phyloP scores from a whole-genome alignment of 2,797 vertebrate genomes.

The Ispidina lecontei region DNA sequence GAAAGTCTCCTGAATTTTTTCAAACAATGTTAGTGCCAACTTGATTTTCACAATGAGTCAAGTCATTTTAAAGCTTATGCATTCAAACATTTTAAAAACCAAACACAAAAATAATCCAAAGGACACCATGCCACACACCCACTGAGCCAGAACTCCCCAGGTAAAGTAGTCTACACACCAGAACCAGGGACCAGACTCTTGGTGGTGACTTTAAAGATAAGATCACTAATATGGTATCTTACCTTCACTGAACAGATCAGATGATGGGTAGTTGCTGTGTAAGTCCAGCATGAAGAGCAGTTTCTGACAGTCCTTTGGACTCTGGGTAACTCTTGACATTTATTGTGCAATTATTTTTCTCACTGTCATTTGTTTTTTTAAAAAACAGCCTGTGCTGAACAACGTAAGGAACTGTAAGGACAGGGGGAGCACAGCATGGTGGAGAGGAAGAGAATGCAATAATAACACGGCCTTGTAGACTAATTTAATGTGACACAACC shows the following conservation, averaged over 20 bases:
- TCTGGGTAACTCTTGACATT: conserved; percentile 16
- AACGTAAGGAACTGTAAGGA: not conserved
- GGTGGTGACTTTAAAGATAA: conserved; percentile 1
- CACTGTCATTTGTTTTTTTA: not conserved
- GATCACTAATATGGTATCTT: not conserved
- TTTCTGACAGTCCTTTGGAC: not conserved
- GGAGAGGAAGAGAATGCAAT: not conserved
- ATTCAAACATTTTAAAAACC: conserved; percentile 39
- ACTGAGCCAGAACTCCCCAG: conserved; percentile 24
- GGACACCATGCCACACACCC: not conserved
- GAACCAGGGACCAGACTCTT: not conserved
- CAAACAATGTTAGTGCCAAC: conserved; percentile 49
- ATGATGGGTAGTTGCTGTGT: conserved; percentile 15
- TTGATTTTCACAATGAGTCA: conserved; percentile 35
- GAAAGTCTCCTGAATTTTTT: conserved; percentile 57
- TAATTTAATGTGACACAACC: conserved; percentile 31
- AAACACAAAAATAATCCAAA: conserved; percentile 56
- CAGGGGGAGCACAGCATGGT: not conserved
- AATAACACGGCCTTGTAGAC: not conserved
- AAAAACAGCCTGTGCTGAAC: not conserved
- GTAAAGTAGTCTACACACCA: conserved; percentile 14
- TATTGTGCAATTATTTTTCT: conserved; percentile 33
- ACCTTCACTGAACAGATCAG: conserved; percentile 17
- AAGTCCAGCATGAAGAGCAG: conserved; percentile 3
- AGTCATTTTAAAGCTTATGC: conserved; percentile 53